Evolutionary conservation across 2,888 invertebrate genomes (phyloP).

Genomic region (Lottia scabra): DNA sequence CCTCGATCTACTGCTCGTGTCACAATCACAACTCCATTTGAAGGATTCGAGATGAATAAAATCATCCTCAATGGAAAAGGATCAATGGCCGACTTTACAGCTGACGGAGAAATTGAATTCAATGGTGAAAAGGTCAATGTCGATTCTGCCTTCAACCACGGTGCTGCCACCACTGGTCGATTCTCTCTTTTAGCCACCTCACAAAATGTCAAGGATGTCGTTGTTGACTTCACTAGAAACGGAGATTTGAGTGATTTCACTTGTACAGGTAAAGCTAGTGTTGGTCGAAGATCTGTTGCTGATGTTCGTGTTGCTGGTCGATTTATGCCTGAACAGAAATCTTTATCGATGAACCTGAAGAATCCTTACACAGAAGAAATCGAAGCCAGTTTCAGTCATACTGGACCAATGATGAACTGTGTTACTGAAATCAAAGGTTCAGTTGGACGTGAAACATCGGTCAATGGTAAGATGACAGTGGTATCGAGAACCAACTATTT

Average conservation of each 20-base stretch:
- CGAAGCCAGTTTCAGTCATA: constrained; percentile 23
- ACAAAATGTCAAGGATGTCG: neutral
- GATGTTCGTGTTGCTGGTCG: neutral
- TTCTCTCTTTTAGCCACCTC: neutral
- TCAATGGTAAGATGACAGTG: neutral
- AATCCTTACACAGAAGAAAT: constrained; percentile 36
- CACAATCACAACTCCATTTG: constrained; percentile 20
- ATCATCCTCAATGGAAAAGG: constrained; percentile 23
- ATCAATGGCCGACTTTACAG: constrained; percentile 16
- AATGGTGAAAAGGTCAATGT: constrained; percentile 24
- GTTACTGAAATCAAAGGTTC: constrained; percentile 13
- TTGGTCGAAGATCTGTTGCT: neutral
- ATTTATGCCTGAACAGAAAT: neutral
- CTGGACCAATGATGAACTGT: constrained; percentile 26
- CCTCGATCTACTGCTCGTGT: constrained; percentile 19
- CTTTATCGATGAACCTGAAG: constrained; percentile 13
- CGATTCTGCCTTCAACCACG: constrained; percentile 20
- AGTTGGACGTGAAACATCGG: constrained; percentile 18
- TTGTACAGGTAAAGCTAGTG: neutral
- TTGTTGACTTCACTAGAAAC: constrained; percentile 11
- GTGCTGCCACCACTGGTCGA: neutral
- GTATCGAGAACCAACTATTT: neutral
- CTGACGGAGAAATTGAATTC: constrained; percentile 23
- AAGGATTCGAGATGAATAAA: constrained; percentile 11
- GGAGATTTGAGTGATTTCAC: neutral